phyloP scores from a whole-genome alignment of 2,888 invertebrate species.

The Choreutis nemorana region DNA sequence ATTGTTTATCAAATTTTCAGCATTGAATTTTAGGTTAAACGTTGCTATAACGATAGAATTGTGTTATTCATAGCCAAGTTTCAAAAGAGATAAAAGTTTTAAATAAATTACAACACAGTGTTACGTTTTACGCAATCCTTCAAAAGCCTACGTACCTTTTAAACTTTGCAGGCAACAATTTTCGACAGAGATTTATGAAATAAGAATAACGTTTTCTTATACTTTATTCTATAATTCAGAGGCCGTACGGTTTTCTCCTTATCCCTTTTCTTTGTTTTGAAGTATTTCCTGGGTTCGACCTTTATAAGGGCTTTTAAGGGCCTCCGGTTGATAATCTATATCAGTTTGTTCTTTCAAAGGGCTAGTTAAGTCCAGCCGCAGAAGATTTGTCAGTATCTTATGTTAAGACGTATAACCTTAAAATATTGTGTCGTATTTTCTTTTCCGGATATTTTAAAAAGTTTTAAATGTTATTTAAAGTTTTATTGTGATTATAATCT shows the following conservation, averaged over 20 bases:
- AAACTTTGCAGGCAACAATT: too few species aligned
- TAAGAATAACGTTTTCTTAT: conserved; percentile 17
- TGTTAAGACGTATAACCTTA: too few species aligned
- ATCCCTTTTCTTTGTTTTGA: conserved; percentile 46
- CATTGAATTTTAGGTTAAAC: neutral
- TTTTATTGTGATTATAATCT: too few species aligned
- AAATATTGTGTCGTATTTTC: too few species aligned
- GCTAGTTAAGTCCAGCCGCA: conserved; percentile 26
- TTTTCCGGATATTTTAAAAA: too few species aligned
- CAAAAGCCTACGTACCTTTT: too few species aligned
- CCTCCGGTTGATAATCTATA: conserved; percentile 48
- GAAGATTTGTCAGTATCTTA: too few species aligned
- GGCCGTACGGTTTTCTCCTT: conserved; percentile 40
- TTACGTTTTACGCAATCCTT: too few species aligned
- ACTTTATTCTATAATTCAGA: conserved; percentile 26
- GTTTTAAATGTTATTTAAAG: too few species aligned
- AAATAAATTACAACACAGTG: too few species aligned
- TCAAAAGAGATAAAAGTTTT: neutral
- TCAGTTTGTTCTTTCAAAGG: conserved; percentile 38
- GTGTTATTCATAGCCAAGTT: neutral
- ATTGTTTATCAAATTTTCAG: neutral
- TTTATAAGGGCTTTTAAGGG: conserved; percentile 37
- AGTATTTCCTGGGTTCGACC: conserved; percentile 31
- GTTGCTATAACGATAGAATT: neutral
- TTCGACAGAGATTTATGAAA: too few species aligned